phyloP scores from a whole-genome alignment of 2,113 vertebrate species.

The Sminthopsis crassicaudata region DNA sequence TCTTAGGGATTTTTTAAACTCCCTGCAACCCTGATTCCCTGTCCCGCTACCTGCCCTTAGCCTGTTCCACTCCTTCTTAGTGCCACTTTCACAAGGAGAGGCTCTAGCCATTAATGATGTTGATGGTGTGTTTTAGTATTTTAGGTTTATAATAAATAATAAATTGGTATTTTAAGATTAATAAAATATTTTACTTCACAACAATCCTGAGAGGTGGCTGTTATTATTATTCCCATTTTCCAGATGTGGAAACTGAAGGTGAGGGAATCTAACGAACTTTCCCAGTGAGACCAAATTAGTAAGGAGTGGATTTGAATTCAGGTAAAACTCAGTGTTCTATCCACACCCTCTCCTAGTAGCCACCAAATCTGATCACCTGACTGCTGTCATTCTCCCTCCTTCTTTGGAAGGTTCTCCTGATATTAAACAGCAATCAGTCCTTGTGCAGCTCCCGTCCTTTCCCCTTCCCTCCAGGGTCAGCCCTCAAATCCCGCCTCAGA shows the following conservation, averaged over 20 bases:
- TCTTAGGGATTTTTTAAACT: neutral
- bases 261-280: neutral
- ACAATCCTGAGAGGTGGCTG: neutral
- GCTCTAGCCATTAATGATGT: neutral
- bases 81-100: neutral
- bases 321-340: neutral
- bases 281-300: neutral
- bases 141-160: too few species aligned
- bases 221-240: neutral
- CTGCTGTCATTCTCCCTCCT: neutral
- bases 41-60: neutral
- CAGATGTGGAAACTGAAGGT: neutral
- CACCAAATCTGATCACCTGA: neutral
- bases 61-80: neutral
- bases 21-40: neutral
- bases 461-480: too few species aligned
- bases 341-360: too few species aligned
- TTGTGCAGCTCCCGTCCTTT: too few species aligned
- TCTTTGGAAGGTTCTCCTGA: too few species aligned
- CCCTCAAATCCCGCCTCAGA: neutral
- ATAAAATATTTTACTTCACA: neutral
- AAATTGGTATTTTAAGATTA: neutral
- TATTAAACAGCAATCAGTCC: too few species aligned
- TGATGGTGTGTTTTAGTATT: too few species aligned
- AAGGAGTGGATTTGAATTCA: neutral